phyloP scores from a whole-genome alignment of 2,888 invertebrate species.

The Amphipoea oculea region DNA sequence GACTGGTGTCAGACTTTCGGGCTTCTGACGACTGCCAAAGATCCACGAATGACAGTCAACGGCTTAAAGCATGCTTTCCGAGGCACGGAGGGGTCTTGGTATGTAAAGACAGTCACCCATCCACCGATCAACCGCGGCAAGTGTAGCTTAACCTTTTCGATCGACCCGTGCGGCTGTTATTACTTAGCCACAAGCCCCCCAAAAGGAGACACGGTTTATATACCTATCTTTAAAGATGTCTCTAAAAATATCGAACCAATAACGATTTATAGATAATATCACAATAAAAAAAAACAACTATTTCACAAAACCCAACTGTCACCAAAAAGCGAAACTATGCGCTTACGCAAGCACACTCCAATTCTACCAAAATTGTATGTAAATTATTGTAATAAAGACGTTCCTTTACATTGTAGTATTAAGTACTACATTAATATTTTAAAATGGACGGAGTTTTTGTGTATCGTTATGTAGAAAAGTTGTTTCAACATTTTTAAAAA shows the following conservation, averaged over 20 bases:
- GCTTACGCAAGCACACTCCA: constrained; percentile 40
- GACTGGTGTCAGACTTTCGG: no score
- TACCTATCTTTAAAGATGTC: not conserved
- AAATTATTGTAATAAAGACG: constrained; percentile 45
- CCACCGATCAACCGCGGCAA: no score
- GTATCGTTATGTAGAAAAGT: constrained; percentile 24
- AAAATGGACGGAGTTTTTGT: constrained; percentile 25
- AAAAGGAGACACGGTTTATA: not conserved
- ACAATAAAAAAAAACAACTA: not conserved
- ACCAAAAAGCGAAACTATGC: constrained; percentile 13
- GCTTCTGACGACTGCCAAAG: no score
- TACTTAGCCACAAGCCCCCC: no score
- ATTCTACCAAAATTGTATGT: constrained; percentile 45
- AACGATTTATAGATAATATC: not conserved
- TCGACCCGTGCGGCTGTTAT: no score
- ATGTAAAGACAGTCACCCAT: no score
- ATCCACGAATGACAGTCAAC: no score
- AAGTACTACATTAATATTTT: constrained; percentile 48
- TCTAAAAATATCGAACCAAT: not conserved
- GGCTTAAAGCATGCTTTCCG: no score
- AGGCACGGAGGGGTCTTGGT: no score
- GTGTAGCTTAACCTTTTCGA: no score
- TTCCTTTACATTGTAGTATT: constrained; percentile 4
- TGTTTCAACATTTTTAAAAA: no score
- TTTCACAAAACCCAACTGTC: constrained; percentile 17